These are phyloP conservation scores for Monochamus alternatus DNA, from an alignment of 2,888 invertebrate genomes.

Conservation along the genomic window DNA sequence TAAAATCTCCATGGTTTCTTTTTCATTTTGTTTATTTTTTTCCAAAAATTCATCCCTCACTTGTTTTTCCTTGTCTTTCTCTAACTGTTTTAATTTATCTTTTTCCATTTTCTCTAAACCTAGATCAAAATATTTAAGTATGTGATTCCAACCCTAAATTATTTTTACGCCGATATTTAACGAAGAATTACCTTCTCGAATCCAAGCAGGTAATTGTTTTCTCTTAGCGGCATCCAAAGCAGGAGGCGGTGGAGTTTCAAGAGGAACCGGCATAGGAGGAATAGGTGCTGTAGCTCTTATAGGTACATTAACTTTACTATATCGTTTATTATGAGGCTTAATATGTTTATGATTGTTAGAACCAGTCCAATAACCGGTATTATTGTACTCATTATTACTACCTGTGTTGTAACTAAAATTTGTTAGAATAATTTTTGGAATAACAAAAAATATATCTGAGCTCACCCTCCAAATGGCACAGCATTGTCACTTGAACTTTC, in stretches of 20 bases:
- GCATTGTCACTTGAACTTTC: conserved; percentile 61
- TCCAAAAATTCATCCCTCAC: conserved; percentile 76
- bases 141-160: not conserved
- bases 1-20: conserved; percentile 71
- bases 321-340: conserved; percentile 69
- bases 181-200: conserved; percentile 84
- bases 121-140: conserved; percentile 63
- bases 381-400: conserved; percentile 46
- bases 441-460: not conserved
- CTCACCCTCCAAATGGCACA: conserved; percentile 56
- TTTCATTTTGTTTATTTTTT: conserved; percentile 73
- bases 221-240: conserved; percentile 87
- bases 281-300: conserved; percentile 55
- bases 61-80: conserved; percentile 81
- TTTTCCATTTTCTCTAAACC: conserved; percentile 98
- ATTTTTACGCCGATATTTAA: not conserved
- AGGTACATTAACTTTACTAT: conserved; percentile 69
- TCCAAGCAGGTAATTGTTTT: conserved; percentile 97
- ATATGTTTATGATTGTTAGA: conserved; percentile 63
- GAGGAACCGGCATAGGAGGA: conserved; percentile 44
- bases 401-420: conserved; percentile 51
- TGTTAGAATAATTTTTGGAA: not conserved
- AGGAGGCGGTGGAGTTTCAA: conserved; percentile 57
- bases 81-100: conserved; percentile 90
- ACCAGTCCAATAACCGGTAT: conserved; percentile 64